These are phyloP conservation scores for Eucera pruinosa DNA, from an alignment of 2,888 invertebrate genomes.

Conservation along the genomic window DNA sequence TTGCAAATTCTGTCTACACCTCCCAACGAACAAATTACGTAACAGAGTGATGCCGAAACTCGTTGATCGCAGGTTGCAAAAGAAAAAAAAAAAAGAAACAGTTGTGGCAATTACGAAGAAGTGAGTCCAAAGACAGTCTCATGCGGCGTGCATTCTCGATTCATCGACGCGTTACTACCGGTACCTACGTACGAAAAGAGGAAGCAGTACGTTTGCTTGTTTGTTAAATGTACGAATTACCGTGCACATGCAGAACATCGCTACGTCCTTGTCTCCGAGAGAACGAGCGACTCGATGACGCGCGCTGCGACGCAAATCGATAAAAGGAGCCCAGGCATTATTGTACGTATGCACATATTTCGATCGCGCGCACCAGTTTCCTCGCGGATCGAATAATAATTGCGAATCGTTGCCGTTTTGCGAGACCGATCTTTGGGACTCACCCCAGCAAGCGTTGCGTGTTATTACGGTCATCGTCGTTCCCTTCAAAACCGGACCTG, in stretches of 20 bases:
- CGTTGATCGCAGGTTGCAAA: too few relatives aligned
- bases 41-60: too few relatives aligned
- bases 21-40: too few relatives aligned
- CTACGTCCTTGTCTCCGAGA: neutral
- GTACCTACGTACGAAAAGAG: too few relatives aligned
- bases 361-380: too few relatives aligned
- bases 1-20: too few relatives aligned
- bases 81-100: too few relatives aligned
- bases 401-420: neutral
- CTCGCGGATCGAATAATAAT: too few relatives aligned
- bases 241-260: neutral
- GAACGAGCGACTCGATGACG: neutral
- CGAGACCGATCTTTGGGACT: slow-evolving; percentile 68
- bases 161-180: neutral
- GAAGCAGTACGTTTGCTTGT: neutral
- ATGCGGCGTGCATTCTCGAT: slow-evolving; percentile 40
- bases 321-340: neutral
- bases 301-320: neutral
- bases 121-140: slow-evolving; percentile 61
- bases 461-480: slow-evolving; percentile 11
- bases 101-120: neutral
- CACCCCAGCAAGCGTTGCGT: slow-evolving; percentile 35
- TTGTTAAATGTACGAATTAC: neutral
- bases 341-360: neutral
- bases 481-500: slow-evolving; percentile 86